phyloP scores from a whole-genome alignment of 2,113 vertebrate species.

The Todiramphus saurophagus region DNA sequence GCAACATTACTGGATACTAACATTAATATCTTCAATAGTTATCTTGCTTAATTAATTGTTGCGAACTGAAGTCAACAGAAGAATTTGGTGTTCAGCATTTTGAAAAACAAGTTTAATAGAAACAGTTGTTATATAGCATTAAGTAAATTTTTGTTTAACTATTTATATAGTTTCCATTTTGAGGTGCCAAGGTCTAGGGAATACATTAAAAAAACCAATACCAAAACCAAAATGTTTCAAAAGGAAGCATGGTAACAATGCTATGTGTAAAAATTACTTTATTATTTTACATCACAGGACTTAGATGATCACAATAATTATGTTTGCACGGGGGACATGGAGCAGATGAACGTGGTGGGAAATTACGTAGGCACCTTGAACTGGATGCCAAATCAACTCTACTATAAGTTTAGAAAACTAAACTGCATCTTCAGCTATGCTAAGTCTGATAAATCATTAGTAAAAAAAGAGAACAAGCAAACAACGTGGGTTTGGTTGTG shows the following conservation, averaged over 20 bases:
- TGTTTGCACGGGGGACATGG: accelerated
- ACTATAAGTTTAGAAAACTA: background rate
- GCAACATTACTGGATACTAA: background rate
- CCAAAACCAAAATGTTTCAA: background rate
- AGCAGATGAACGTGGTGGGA: background rate
- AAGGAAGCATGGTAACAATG: background rate
- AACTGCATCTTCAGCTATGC: background rate
- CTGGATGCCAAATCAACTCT: background rate
- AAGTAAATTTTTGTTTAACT: background rate
- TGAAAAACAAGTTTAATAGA: background rate
- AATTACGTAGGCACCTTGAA: background rate
- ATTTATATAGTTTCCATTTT: background rate
- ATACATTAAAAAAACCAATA: background rate
- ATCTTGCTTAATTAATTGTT: background rate
- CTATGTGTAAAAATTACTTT: background rate
- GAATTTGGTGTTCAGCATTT: background rate
- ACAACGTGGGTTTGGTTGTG: background rate
- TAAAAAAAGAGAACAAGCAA: background rate
- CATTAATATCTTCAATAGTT: background rate
- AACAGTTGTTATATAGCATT: background rate
- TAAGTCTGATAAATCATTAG: background rate
- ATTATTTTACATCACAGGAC: background rate
- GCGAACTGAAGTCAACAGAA: background rate
- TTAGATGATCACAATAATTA: background rate
- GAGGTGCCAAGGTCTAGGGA: background rate